A percentile compares a stretch with the other conserved stretches of the same genome.
phyloP scores from a whole-genome alignment of 2,797 vertebrate genomes.

The Enteromius thamalakanensis region DNA sequence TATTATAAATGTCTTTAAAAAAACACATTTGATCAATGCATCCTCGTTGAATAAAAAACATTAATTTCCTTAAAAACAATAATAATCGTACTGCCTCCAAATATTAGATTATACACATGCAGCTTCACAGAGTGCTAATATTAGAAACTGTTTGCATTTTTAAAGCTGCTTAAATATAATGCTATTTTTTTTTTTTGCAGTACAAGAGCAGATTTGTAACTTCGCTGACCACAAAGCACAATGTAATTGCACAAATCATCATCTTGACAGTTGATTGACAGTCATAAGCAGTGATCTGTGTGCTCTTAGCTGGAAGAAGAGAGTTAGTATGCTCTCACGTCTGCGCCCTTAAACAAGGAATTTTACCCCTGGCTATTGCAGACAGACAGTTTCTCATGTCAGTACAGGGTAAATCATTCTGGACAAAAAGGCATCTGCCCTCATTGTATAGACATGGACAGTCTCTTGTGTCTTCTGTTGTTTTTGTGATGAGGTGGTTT shows the following conservation, averaged over 20 bases:
- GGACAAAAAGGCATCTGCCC: constrained; percentile 1
- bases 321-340: constrained; percentile 7
- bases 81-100: neutral
- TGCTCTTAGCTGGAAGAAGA: constrained; percentile 16
- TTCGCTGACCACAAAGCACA: neutral
- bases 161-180: neutral
- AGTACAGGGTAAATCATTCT: constrained; percentile 7
- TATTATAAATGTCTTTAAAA: neutral
- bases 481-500: neutral
- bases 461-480: neutral
- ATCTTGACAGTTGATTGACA: constrained; percentile 27
- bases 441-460: neutral
- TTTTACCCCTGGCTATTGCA: neutral
- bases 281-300: neutral
- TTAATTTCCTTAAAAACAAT: neutral
- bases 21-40: neutral
- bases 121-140: neutral
- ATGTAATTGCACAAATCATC: neutral
- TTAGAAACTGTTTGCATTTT: neutral
- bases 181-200: neutral
- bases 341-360: neutral
- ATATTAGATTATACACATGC: neutral
- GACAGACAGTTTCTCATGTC: constrained; percentile 17
- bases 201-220: neutral
- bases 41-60: neutral